Conservation (phyloP, 2,113 vertebrate species). For the Marcusenius ussheri region DNA sequence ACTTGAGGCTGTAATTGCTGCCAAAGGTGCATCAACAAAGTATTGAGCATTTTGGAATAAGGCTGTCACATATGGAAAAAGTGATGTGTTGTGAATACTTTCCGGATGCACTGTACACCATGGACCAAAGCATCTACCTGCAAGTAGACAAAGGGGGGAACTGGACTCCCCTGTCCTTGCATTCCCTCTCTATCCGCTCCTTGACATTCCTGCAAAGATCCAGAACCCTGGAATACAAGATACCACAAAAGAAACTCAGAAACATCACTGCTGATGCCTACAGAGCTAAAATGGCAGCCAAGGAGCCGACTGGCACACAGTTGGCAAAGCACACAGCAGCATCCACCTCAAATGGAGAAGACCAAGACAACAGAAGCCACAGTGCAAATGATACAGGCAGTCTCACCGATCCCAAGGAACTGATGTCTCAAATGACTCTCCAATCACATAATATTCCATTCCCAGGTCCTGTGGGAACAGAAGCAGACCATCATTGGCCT, state of each 20-base stretch:
- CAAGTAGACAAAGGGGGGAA: slow-evolving; percentile 87
- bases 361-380: not conserved
- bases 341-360: not conserved
- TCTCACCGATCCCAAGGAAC: slow-evolving; percentile 96
- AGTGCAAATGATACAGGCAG: not conserved
- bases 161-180: slow-evolving; percentile 93
- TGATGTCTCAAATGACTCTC: slow-evolving; percentile 97
- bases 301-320: not conserved
- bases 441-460: slow-evolving; percentile 90
- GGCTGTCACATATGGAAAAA: no score
- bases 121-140: slow-evolving; percentile 62
- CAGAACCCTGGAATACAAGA: slow-evolving; percentile 69
- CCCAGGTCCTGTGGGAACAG: slow-evolving; percentile 77
- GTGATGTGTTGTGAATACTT: no score
- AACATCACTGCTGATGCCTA: not conserved
- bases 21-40: no score
- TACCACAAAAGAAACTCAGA: not conserved
- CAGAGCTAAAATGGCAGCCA: not conserved
- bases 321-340: not conserved
- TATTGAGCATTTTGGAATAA: no score
- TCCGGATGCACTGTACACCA: no score
- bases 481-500: not conserved
- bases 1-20: no score
- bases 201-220: slow-evolving; percentile 95
- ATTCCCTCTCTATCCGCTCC: slow-evolving; percentile 81